Conservation (phyloP, 2,113 vertebrate genomes). For the Anoura caudifer region DNA sequence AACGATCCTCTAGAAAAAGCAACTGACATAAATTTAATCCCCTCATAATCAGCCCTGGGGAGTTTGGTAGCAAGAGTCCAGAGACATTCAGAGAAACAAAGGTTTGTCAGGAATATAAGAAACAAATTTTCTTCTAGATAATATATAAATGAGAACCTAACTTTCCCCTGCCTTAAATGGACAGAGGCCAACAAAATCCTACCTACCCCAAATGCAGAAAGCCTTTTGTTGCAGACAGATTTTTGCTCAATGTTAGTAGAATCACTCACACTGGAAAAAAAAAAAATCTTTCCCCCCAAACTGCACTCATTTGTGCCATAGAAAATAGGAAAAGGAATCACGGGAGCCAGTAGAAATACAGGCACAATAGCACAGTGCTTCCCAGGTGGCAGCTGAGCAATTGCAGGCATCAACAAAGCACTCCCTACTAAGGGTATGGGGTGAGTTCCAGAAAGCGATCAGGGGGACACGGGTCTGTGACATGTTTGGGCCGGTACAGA, state of each 20-base stretch:
- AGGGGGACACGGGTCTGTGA: neutral
- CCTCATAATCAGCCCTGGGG: neutral
- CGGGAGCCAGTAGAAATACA: conserved; percentile 17
- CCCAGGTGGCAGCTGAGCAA: neutral
- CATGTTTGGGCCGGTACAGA: neutral
- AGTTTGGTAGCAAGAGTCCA: neutral
- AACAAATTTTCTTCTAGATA: neutral
- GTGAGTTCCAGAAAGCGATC: neutral
- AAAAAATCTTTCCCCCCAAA: neutral
- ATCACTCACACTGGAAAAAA: conserved; percentile 8
- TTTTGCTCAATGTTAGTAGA: conserved; percentile 16
- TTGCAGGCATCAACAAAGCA: neutral
- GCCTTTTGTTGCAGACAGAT: neutral
- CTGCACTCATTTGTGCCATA: conserved; percentile 20
- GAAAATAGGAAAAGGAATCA: conserved; percentile 51
- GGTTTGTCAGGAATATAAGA: neutral
- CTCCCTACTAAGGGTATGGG: neutral
- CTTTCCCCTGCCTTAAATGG: neutral
- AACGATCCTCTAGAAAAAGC: neutral
- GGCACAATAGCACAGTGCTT: neutral
- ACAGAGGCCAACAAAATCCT: neutral
- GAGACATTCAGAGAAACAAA: neutral
- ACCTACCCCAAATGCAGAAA: neutral
- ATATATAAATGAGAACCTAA: neutral
- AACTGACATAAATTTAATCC: neutral